Base-by-base conservation (phyloP, 2,888 invertebrate genomes). In the Lycophotia porphyrea region DNA sequence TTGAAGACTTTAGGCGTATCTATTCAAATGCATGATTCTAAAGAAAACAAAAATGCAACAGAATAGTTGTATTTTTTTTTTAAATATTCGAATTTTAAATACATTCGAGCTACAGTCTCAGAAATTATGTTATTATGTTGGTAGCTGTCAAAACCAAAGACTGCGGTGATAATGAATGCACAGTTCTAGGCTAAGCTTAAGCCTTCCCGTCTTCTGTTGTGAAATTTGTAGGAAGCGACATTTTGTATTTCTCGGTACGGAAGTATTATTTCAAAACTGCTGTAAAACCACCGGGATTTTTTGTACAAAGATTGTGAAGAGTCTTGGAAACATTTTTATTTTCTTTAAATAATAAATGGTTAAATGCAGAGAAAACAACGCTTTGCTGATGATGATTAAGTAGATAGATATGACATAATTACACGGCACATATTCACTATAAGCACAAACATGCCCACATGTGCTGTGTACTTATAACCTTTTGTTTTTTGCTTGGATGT, bases 251-350 rank as follows among this genome's bases (percentile, higher is more conserved):
- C 42, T 34, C 47, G 34, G 18, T 47, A 13, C 7, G 24, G 77
- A 69, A 78, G 31, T 78, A 44, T 61, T 79, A 60, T 78, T 70
- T 60, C 15, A 8, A 70, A 60, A 27, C 47, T n/a, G n/a, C 21
- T 60, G 47, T 44, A 34, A 34, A 34, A 61, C 31, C 18, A 49
- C 18, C 15, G n/a, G 2, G 15, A 11, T 5, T 74, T 60, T 60
- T 63, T 13, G 0, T 24, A 42, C 39, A 15, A 69, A 39, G 15
- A 27, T 63, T 63, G n/a, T 39, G 9, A 4, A 39, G 24, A 31
- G 31, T 63, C 39, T 63, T 39, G 0, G 13, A 39, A 63, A 63
- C 1, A 4, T 4, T 63, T n/a, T n/a, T 63, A 15, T 63, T n/a
- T n/a, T n/a, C 31, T 39, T n/a, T 7, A 8, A 60, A 31, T 21